Conservation (phyloP, 2,113 vertebrate species). For the Corynorhinus townsendii region DNA sequence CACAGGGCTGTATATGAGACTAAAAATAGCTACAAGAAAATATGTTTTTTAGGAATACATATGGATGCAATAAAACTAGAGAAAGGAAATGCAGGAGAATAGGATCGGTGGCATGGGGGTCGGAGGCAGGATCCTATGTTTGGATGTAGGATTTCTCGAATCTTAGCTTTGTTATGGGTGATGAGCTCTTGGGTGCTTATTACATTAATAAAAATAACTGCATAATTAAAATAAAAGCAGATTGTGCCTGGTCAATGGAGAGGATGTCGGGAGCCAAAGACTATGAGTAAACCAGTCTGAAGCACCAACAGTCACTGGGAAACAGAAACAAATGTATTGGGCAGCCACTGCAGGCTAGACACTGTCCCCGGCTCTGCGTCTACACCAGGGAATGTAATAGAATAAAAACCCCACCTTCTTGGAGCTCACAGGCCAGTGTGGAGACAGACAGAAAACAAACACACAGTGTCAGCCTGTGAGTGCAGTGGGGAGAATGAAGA, state of each 20-base stretch:
- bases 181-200: not conserved
- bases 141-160: not conserved
- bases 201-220: not conserved
- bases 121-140: not conserved
- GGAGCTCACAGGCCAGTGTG: not conserved
- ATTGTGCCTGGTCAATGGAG: not conserved
- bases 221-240: constrained; percentile 20
- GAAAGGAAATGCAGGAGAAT: not conserved
- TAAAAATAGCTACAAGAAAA: not conserved
- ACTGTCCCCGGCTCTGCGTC: not conserved
- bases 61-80: not conserved
- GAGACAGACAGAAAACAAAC: not conserved
- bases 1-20: not conserved
- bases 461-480: not conserved
- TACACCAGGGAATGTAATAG: not conserved
- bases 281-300: not conserved
- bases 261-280: not conserved
- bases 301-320: not conserved
- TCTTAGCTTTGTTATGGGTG: not conserved
- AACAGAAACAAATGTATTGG: not conserved
- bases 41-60: not conserved
- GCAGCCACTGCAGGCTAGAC: not conserved
- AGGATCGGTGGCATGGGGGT: no score
- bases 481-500: not conserved
- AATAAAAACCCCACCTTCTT: not conserved